Percentiles rank a stretch among this genome's conserved stretches.
These are phyloP conservation scores for Heterodera schachtii DNA, from an alignment of 1,140 invertebrate genomes.

Conservation along the genomic window DNA sequence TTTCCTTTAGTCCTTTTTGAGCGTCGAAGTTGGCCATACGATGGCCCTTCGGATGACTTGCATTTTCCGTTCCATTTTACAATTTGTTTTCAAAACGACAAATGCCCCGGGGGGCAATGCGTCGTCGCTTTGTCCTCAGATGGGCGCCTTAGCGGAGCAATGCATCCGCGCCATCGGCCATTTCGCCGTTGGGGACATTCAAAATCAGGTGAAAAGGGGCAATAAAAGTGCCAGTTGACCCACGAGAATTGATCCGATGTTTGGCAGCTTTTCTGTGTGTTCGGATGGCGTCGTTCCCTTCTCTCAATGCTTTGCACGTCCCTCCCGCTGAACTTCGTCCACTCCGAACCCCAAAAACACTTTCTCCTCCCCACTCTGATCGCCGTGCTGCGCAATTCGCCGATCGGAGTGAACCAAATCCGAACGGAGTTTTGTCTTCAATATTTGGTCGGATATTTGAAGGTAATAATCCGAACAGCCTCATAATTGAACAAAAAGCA, in stretches of 20 bases:
- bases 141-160: not conserved
- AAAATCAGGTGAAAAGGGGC: slow-evolving; percentile 1
- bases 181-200: not conserved
- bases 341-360: not conserved
- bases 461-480: not conserved
- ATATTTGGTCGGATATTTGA: slow-evolving; percentile 26
- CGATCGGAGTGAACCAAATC: slow-evolving; percentile 16
- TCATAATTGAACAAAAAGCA: not conserved
- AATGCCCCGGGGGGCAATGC: not conserved
- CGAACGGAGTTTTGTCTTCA: slow-evolving; percentile 17
- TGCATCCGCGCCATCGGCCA: slow-evolving; percentile 1
- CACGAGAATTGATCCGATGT: too few relatives aligned
- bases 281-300: slow-evolving; percentile 31
- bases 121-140: not conserved
- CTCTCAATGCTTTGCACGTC: slow-evolving; percentile 24
- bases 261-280: slow-evolving; percentile 23
- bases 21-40: not conserved
- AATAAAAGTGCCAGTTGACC: too few relatives aligned
- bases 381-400: slow-evolving; percentile 1
- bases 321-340: slow-evolving; percentile 24
- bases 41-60: not conserved
- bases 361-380: slow-evolving; percentile 23
- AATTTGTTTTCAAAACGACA: not conserved
- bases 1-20: not conserved
- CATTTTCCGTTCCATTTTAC: slow-evolving; percentile 10